A percentile compares a stretch with the other conserved stretches of the same genome.
Conservation (phyloP, 1,140 invertebrate genomes). For the Homarus americanus region DNA sequence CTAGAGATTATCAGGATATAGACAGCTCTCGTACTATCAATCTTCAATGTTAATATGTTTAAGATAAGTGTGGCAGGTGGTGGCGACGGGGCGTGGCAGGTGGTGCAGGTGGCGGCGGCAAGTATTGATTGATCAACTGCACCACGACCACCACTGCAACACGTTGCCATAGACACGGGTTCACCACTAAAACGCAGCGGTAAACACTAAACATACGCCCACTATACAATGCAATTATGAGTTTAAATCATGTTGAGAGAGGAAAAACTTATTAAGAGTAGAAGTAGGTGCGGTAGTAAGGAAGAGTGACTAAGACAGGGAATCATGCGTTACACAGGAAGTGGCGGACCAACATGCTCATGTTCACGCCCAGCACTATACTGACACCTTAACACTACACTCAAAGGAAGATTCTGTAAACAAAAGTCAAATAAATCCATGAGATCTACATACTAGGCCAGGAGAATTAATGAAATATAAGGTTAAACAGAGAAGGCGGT, state of each 20-base stretch:
- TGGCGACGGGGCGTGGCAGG: neutral
- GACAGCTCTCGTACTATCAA: no score
- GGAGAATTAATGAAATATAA: neutral
- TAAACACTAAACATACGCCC: no score
- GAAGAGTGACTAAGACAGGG: neutral
- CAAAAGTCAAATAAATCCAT: neutral
- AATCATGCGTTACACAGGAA: neutral
- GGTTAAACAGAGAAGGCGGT: neutral
- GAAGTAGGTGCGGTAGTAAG: neutral
- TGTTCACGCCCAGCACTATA: neutral
- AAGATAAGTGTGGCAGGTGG: neutral
- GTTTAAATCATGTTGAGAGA: no score
- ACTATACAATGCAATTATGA: no score
- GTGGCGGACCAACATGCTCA: neutral
- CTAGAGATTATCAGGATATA: no score
- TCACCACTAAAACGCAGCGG: neutral
- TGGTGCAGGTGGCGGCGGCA: neutral
- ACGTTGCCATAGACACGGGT: neutral
- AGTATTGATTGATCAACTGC: neutral
- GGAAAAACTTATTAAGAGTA: no score
- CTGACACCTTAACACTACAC: neutral
- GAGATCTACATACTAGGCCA: neutral
- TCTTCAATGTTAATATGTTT: neutral
- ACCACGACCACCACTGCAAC: neutral
- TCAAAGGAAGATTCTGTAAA: no score